Evolutionary conservation across 37 sponge, comb jelly and placozoan species (phyloP).

Genomic region (Lycopodina hypogea): DNA sequence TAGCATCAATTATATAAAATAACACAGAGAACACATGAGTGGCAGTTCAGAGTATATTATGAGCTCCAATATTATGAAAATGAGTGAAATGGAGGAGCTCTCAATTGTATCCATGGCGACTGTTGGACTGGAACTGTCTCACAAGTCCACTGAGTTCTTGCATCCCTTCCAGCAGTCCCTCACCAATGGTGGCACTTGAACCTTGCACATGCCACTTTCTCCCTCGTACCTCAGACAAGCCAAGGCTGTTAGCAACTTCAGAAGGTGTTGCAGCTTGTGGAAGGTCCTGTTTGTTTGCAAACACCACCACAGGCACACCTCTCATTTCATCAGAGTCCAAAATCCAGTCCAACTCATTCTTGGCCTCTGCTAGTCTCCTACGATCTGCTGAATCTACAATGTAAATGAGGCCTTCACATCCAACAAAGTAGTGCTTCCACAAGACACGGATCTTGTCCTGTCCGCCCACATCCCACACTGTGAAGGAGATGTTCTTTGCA

Average conservation of each 20-base stretch:
- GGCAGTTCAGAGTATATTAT: too few species aligned
- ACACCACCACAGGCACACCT: conserved; percentile 74
- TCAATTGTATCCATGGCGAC: too few species aligned
- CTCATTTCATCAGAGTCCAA: conserved; percentile 67
- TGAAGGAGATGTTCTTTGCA: conserved; percentile 78
- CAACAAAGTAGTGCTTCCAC: conserved; percentile 89
- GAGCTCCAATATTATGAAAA: too few species aligned
- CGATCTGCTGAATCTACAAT: conserved; percentile 82
- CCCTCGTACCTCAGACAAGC: conserved; percentile 44
- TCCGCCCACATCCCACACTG: conserved; percentile 98
- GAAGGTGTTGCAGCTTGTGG: conserved; percentile 56
- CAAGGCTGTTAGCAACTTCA: conserved; percentile 63
- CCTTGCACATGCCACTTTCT: conserved; percentile 85
- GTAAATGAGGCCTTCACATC: conserved; percentile 82
- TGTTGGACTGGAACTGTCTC: conserved; percentile 56
- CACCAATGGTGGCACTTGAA: conserved; percentile 76
- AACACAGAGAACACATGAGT: too few species aligned
- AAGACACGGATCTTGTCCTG: conserved; percentile 93
- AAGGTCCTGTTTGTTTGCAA: conserved; percentile 92
- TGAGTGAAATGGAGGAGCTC: too few species aligned
- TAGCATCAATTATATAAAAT: too few species aligned
- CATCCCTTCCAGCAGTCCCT: conserved; percentile 73
- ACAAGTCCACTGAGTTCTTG: conserved; percentile 65
- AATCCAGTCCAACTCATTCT: conserved; percentile 71
- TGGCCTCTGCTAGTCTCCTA: conserved; percentile 43